Evolutionary conservation across 1,140 invertebrate species (phyloP).

Genomic region (Odontomachus brunneus): DNA sequence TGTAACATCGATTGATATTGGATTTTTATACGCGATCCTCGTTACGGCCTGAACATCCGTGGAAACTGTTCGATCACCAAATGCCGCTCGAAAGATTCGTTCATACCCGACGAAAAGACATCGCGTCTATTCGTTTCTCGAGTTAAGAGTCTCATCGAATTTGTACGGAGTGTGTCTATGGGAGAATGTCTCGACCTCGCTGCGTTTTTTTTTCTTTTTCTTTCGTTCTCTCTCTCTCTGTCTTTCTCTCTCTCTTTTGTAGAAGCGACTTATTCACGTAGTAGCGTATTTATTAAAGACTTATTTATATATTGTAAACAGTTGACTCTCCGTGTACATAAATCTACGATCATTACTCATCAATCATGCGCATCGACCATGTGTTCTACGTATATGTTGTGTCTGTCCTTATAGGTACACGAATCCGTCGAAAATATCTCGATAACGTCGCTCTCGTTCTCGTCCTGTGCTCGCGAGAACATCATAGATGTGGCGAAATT

Average conservation of each 20-base stretch:
- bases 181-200: constrained; percentile 63
- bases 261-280: constrained; percentile 73
- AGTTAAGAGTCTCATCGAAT: constrained; percentile 46
- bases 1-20: neutral
- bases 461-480: neutral
- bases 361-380: constrained; percentile 71
- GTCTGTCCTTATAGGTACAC: constrained; percentile 50
- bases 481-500: neutral
- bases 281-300: constrained; percentile 81
- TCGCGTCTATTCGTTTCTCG: constrained; percentile 58
- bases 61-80: constrained; percentile 15
- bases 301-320: constrained; percentile 78
- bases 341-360: constrained; percentile 70
- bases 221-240: neutral
- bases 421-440: constrained; percentile 67
- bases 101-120: neutral
- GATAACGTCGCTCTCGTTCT: neutral
- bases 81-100: neutral
- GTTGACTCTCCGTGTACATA: constrained; percentile 75
- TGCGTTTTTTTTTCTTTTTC: constrained; percentile 52
- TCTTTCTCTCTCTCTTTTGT: constrained; percentile 29
- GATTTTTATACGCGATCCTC: neutral
- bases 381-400: constrained; percentile 69
- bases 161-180: constrained; percentile 12
- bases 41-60: neutral